Base-by-base conservation (phyloP, 2,888 invertebrate genomes). In the Kryphioiulus occultus region DNA sequence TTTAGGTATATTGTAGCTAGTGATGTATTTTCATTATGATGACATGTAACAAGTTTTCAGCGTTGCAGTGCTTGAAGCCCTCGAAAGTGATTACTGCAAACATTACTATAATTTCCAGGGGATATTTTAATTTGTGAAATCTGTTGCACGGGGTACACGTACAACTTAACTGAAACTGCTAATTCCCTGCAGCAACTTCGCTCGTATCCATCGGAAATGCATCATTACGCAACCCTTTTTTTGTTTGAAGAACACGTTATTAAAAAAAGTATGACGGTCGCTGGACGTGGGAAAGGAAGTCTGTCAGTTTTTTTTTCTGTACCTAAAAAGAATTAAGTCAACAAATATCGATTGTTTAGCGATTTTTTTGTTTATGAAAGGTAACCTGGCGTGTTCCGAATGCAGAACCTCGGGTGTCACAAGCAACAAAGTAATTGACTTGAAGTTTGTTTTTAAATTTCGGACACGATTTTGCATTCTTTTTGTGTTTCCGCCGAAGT, bases 221-320 rank as follows among this genome's bases (percentile, higher is more conserved):
- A 26, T 30, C 10, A 78, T 78, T 78, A 78, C 12, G 12, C 78
- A 78, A 26, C 78, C 78, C 78, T 78, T 78, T 78, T 59, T 78
- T 30, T 22, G 59, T 59, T 59, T 5, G 30, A 78, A 26, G 15
- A 78, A 78, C 0, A 78, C 22, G 78, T 26, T 30, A 78, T 10
- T 78, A 30, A 15, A 78, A 78, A 78, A 68, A 68, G 26, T 26
- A n/a, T 19, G 68, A 4, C 12, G 5, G 12, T n/a, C 17, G 78
- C 15, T 78, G 78, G 78, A 78, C 78, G 78, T 78, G 78, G 78
- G 78, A 78, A 78, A 78, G 78, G 78, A 78, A 78, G 78, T 78
- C 22, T 30, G 30, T 78, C 78, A 68, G n/a, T n/a, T 9, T 22
- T 68, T 68, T 22, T 22, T 68, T n/a, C 1, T 42, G 42, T 4